Evolutionary conservation across 2,888 invertebrate genomes (phyloP).

Genomic region (Linyphia triangularis): DNA sequence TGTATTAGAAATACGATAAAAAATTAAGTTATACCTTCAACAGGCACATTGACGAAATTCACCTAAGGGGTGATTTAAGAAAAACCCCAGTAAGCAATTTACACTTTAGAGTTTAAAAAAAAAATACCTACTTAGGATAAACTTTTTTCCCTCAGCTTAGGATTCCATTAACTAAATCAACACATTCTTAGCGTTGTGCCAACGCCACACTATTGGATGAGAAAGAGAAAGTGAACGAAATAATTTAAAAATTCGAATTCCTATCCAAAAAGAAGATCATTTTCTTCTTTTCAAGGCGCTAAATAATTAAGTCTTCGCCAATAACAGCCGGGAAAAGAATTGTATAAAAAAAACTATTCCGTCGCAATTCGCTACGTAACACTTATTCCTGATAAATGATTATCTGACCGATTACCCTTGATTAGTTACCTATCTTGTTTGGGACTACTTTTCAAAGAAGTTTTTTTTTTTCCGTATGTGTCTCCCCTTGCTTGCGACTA

Average conservation of each 20-base stretch:
- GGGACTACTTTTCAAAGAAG: slow-evolving; percentile 34
- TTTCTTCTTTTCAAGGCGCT: slow-evolving; percentile 22
- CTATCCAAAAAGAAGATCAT: slow-evolving; percentile 13
- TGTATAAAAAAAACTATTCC: slow-evolving; percentile 23
- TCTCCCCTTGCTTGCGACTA: neutral
- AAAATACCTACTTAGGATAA: neutral
- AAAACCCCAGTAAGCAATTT: too few relatives aligned
- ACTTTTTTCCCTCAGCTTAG: neutral
- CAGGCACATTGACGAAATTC: too few relatives aligned
- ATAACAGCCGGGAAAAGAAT: slow-evolving; percentile 23
- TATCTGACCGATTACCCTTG: slow-evolving; percentile 70
- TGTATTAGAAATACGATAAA: too few relatives aligned
- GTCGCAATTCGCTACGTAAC: slow-evolving; percentile 48
- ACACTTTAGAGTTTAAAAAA: neutral
- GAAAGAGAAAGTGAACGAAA: slow-evolving; percentile 9
- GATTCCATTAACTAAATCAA: slow-evolving; percentile 53
- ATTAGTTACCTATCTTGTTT: slow-evolving; percentile 67
- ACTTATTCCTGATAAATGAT: slow-evolving; percentile 70
- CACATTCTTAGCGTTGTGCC: slow-evolving; percentile 16
- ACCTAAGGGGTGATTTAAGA: too few relatives aligned
- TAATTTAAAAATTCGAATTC: slow-evolving; percentile 57
- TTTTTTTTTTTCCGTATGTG: slow-evolving; percentile 2
- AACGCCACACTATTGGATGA: slow-evolving; percentile 3
- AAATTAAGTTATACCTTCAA: too few relatives aligned
- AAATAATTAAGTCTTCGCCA: slow-evolving; percentile 67